A percentile compares a stretch with the other conserved stretches of the same genome.
These are phyloP conservation scores for Drosophila infuscata DNA, from an alignment of 2,888 invertebrate species.

Conservation along the genomic window DNA sequence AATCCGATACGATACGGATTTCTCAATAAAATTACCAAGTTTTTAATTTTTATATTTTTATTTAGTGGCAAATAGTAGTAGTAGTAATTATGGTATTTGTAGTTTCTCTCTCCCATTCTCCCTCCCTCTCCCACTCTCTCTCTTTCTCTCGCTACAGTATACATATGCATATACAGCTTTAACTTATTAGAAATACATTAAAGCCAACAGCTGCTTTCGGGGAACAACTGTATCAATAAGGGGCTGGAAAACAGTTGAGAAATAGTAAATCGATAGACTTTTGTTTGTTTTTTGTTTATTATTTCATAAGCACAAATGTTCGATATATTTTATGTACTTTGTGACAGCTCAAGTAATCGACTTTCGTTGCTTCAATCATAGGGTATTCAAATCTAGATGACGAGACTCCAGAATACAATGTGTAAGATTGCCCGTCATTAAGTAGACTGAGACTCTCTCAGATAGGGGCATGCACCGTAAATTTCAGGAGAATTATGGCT, in stretches of 20 bases:
- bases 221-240: constrained; percentile 60
- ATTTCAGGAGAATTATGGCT: not conserved
- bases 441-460: too few species aligned
- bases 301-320: not conserved
- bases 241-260: constrained; percentile 7
- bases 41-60: not conserved
- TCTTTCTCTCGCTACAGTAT: not conserved
- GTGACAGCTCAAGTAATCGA: not conserved
- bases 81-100: not conserved
- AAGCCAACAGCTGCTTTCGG: constrained; percentile 44
- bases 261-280: constrained; percentile 13
- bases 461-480: too few species aligned
- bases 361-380: not conserved
- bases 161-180: not conserved
- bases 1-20: constrained; percentile 5
- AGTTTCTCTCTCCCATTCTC: not conserved
- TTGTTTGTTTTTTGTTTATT: not conserved
- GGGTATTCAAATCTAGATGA: not conserved
- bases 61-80: constrained; percentile 7
- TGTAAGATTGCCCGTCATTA: too few species aligned
- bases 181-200: constrained; percentile 47
- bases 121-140: not conserved
- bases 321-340: not conserved
- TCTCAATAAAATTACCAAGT: constrained; percentile 14
- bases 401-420: too few species aligned